Conservation (phyloP, 1,140 invertebrate species). For the Rhizoglyphus robini region DNA sequence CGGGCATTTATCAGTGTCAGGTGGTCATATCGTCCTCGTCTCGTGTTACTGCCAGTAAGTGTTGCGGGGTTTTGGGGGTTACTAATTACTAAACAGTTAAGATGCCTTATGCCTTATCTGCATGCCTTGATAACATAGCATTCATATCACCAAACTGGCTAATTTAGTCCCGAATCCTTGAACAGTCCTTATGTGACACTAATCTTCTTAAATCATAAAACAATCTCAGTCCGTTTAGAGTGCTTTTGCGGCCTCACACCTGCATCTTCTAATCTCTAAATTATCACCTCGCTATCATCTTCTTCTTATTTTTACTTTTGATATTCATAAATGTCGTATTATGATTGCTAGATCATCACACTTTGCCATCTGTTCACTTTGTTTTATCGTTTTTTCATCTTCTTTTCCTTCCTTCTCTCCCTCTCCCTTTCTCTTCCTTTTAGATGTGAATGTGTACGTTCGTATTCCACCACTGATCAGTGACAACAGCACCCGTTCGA, state of each 20-base stretch:
- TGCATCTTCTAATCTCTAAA: too few species aligned
- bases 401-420: neutral
- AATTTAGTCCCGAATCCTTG: too few species aligned
- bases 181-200: too few species aligned
- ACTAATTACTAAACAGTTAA: neutral
- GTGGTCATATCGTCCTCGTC: constrained; percentile 58
- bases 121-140: too few species aligned
- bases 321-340: neutral
- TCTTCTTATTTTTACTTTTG: neutral
- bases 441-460: constrained; percentile 22
- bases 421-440: neutral
- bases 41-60: constrained; percentile 62
- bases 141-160: too few species aligned
- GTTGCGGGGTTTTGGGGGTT: neutral
- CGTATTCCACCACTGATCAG: constrained; percentile 67
- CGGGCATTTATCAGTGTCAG: constrained; percentile 71
- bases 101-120: too few species aligned
- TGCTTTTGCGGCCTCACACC: too few species aligned
- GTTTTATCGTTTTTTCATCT: too few species aligned
- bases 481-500: constrained; percentile 62
- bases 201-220: too few species aligned
- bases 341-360: neutral
- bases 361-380: too few species aligned
- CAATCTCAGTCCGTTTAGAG: too few species aligned
- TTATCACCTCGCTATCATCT: neutral